Evolutionary conservation across 2,888 invertebrate species (phyloP), one percentile per base, ranked within the genome.

Genomic region (Linnaemya tessellans): DNA sequence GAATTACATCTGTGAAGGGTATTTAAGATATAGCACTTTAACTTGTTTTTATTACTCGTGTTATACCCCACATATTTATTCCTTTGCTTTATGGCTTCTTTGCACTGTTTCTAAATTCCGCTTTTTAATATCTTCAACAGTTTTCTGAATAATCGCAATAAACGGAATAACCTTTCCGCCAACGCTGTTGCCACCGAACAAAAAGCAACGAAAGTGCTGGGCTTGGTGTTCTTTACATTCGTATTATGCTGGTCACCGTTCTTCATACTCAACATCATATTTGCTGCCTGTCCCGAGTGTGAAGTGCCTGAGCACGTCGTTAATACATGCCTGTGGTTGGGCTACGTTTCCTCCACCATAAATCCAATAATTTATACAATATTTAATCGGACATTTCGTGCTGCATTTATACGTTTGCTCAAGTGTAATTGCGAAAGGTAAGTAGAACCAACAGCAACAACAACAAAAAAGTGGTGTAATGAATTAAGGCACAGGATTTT

Each of bases 321-420:
- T 84, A 95, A 96, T 90, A 95, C 96, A 70, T 97, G 97, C 89
- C 94, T 98, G 3, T 98, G 98, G 98, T 93, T 98, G 88, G 98
- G 98, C 86, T 98, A 98, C 93, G 96, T 97, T 86, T 97, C 97
- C 68, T 97, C 97, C 25, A 97, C 97, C 86, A 97, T 98, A 92
- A 98, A 98, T 93, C 98, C 98, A 9, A 96, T 98, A 89, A 98
- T 98, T 91, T 98, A 98, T 93, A 98, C 98, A 2, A 95, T 97
- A 74, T 98, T 98, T 94, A 98, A 98, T 93, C 94, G 96, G 87
- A 97, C 97, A 15, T 98, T 98, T 93, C 94, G 98, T 67, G 96
- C 96, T 15, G 97, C 97, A 0, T 97, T 97, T 91, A 94, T 96
- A 84, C 94, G 96, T 84, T 93, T 97, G 67, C 93, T 97, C 22